Evolutionary conservation across 2,113 vertebrate genomes (phyloP), one percentile per base, ranked within the genome.

Genomic region (Hiodon tergisus): DNA sequence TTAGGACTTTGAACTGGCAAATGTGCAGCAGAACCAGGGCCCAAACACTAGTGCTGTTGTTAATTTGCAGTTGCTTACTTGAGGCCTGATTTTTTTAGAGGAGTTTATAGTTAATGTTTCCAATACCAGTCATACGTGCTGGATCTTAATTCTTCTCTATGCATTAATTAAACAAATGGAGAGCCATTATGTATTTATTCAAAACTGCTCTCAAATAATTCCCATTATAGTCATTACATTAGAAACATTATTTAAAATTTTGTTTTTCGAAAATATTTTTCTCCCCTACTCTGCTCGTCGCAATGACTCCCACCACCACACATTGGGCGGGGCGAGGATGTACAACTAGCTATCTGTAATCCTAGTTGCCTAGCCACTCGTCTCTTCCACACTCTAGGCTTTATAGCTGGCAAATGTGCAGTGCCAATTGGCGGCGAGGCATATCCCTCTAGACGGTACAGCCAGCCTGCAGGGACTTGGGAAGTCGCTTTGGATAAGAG

Each of bases 111-210:
- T 70, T 86, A 85, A 88, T 89, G 79, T 90, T 89, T 88, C 69
- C 78, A 78, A 89, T 88, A 85, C 86, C 88, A 84, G 82, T 83
- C 85, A 86, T 90, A 88, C 86, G 86, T 74, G 60, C 78, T 84
- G 85, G 86, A 87, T 84, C 83, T 83, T 82, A 85, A 83, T 83
- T 86, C 84, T 69, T 67, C 66, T 4, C 78, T 76, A 68, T 82
- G 80, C 78, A 82, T 84, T 85, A 84, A 84, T 78, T 83, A 87
- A 14, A 14, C 9, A 4, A 83, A 82, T 83, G 73, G 84, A 82
- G 74, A 78, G 79, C 67, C 79, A 83, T 89, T 84, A 86, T 85
- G 79, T 85, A 82, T 88, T 88, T 83, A 85, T 88, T 83, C 85
- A 86, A 82, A 83, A 86, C 85, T 85, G 77, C 55, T 6, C 61